These are phyloP conservation scores for Copidosoma floridanum DNA, from an alignment of 1,140 invertebrate species.

Conservation along the genomic window DNA sequence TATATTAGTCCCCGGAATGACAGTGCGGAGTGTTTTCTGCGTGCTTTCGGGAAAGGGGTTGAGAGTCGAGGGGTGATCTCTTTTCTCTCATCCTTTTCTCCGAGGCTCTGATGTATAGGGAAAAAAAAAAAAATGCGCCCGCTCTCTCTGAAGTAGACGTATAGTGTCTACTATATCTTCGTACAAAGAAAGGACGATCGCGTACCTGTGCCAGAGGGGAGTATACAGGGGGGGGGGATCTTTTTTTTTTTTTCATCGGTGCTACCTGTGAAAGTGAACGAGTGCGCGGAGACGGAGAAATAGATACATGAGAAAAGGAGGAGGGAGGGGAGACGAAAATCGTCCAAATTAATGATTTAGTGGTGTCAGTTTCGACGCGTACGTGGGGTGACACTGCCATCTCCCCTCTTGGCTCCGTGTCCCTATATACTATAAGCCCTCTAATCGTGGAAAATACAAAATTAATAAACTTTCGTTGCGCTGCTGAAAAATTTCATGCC, in stretches of 20 bases:
- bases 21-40: slow-evolving; percentile 54
- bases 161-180: no score
- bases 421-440: not conserved
- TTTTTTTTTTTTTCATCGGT: slow-evolving; percentile 32
- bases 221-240: slow-evolving; percentile 26
- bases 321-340: slow-evolving; percentile 15
- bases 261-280: slow-evolving; percentile 49
- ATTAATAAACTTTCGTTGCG: slow-evolving; percentile 22
- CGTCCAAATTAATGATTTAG: slow-evolving; percentile 57
- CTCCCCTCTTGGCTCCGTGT: slow-evolving; percentile 7
- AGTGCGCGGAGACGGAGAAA: slow-evolving; percentile 10
- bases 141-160: no score
- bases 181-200: slow-evolving; percentile 10
- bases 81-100: not conserved
- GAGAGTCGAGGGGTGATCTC: slow-evolving; percentile 11
- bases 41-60: slow-evolving; percentile 30
- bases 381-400: slow-evolving; percentile 38
- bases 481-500: not conserved
- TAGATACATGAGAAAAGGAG: not conserved
- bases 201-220: slow-evolving; percentile 23
- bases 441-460: slow-evolving; percentile 23
- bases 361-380: slow-evolving; percentile 47
- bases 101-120: not conserved
- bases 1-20: slow-evolving; percentile 58
- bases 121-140: slow-evolving; percentile 15